Evolutionary conservation across 2,113 vertebrate genomes (phyloP), one percentile per base, ranked within the genome.

Genomic region (Oryzias celebensis): DNA sequence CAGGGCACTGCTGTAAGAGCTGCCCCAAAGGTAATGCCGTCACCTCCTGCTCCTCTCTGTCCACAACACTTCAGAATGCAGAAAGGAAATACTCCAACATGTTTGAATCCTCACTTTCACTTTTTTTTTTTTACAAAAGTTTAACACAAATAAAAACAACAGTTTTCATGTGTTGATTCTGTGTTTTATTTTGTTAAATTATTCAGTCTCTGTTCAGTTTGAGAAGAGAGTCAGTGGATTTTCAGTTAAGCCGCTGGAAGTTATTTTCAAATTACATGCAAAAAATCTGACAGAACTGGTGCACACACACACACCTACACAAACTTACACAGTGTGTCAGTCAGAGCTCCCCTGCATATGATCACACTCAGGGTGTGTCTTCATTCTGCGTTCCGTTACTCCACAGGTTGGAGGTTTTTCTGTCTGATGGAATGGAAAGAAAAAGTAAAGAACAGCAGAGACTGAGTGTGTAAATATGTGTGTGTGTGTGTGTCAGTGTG

Each of bases 1-100:
- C 95, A 0, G 97, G 97, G n/a, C 94, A 95, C 66, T 99, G 97
- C 86, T 99, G 97, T 65, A 95, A 92, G 75, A 93, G 91, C 64
- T 99, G 97, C 52, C 94, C 93, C 1, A 93, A 91, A 92, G 94
- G 97, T 98, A 90, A 89, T 43, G 16, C 41, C 20, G 20, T 17
- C 23, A 17, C 20, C 36, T 13, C 50, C 41, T 31, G 46, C 23
- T 18, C 12, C 48, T 10, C 42, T 28, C 31, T 48, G 36, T 17
- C 42, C 24, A 6, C 24, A 6, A 17, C 1, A 23, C n/a, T 44
- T 22, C 42, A 48, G 47, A n/a, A 13, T 36, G 36, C 36, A 36
- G 8, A 6, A 36, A 36, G 36, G 36, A 12, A 36, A 36, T 10
- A 12, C 10, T 36, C 8, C 10, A 2, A 10, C 36, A 36, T 36